These are phyloP conservation scores for roundworm (Caenorhabditis elegans) DNA, from an alignment of 1,140 invertebrate species.

Conservation along the genomic window WBcel235 BX284606.5:12471001-12471500, in stretches of 20 bases:
- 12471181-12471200: too few relatives aligned
- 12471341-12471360: conserved; percentile 84
- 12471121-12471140: conserved; percentile 99
- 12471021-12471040: conserved; percentile 56
- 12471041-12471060: conserved; percentile 64
- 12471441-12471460: conserved; percentile 76
- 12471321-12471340: conserved; percentile 67
- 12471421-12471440: conserved; percentile 92
- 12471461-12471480: conserved; percentile 84
- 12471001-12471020: conserved; percentile 76
- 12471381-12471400: conserved; percentile 92
- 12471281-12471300: conserved; percentile 94
- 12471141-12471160: conserved; percentile 61
- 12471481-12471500: conserved; percentile 71
- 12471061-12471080: conserved; percentile 85
- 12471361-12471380: conserved; percentile 95
- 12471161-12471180: conserved; percentile 37
- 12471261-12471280: conserved; percentile 96
- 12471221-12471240: conserved; percentile 49
- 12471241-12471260: conserved; percentile 78
- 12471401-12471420: conserved; percentile 87
- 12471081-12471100: conserved; percentile 98
- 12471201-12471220: conserved; percentile 47
- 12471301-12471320: conserved; percentile 83
- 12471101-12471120: conserved; percentile 94